Conservation (phyloP, 2,888 invertebrate species). For the Omphaloscelis lunosa region DNA sequence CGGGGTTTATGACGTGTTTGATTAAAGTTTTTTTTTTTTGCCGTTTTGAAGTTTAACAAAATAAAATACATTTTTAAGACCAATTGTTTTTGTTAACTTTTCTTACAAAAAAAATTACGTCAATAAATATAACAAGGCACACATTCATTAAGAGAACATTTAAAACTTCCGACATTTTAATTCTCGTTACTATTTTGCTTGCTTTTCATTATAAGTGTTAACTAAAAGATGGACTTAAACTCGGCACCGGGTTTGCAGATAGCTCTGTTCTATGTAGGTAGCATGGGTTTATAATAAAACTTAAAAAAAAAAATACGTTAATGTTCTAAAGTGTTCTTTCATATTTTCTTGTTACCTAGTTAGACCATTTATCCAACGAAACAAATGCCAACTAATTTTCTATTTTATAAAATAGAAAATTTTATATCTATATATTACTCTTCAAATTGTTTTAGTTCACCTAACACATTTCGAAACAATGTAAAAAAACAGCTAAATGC, state of each 20-base stretch:
- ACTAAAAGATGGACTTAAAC: not conserved
- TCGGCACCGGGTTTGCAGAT: not conserved
- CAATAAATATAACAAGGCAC: not conserved
- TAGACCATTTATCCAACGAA: not conserved
- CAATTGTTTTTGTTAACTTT: not conserved
- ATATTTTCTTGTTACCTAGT: not conserved
- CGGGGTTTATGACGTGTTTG: not conserved
- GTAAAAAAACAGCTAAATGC: too few relatives aligned
- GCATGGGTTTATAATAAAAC: not conserved
- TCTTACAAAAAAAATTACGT: too few relatives aligned
- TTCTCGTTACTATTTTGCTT: slow-evolving; percentile 4
- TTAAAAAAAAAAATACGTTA: too few relatives aligned
- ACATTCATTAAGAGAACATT: not conserved
- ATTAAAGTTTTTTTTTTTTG: too few relatives aligned
- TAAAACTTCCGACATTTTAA: not conserved
- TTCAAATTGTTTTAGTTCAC: not conserved
- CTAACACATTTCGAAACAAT: not conserved
- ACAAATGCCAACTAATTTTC: not conserved
- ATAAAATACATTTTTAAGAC: not conserved
- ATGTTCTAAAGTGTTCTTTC: not conserved
- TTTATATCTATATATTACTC: too few relatives aligned
- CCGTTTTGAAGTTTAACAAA: too few relatives aligned
- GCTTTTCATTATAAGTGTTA: slow-evolving; percentile 21
- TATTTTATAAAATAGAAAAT: too few relatives aligned
- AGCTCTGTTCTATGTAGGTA: not conserved